Percentiles rank a stretch among this genome's conserved stretches.
phyloP scores from a whole-genome alignment of 2,888 invertebrate genomes.

The Gortyna flavago region DNA sequence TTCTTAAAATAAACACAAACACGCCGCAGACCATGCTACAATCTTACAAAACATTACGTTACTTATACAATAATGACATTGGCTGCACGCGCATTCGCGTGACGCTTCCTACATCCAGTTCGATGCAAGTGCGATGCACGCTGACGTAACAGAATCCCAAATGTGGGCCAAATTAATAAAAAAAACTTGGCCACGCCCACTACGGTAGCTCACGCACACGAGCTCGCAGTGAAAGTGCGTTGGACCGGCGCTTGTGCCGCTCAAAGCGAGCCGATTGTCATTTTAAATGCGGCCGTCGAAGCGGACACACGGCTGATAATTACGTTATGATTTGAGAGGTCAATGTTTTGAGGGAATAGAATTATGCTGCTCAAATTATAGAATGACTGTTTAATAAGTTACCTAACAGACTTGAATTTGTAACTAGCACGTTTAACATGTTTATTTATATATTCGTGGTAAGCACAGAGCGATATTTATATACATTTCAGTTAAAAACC shows the following conservation, averaged over 20 bases:
- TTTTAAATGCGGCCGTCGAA: slow-evolving; percentile 70
- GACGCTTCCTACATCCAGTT: slow-evolving; percentile 76
- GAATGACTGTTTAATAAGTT: slow-evolving; percentile 44
- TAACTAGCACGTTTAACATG: background rate
- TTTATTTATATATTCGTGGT: slow-evolving; percentile 20
- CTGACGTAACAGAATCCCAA: slow-evolving; percentile 84
- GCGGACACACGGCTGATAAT: slow-evolving; percentile 66
- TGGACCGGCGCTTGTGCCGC: slow-evolving; percentile 64
- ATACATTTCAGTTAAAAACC: background rate
- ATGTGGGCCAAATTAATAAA: slow-evolving; percentile 88
- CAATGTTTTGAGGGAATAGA: slow-evolving; percentile 64
- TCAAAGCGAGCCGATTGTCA: slow-evolving; percentile 69
- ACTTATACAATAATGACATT: slow-evolving; percentile 75
- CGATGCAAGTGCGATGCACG: slow-evolving; percentile 73
- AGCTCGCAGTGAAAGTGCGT: slow-evolving; percentile 84
- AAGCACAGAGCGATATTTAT: background rate
- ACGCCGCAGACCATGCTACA: slow-evolving; percentile 20
- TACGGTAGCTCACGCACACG: slow-evolving; percentile 68
- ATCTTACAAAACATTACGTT: slow-evolving; percentile 54
- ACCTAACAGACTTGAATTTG: slow-evolving; percentile 38
- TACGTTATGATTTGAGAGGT: slow-evolving; percentile 63
- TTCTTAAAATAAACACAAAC: slow-evolving; percentile 40
- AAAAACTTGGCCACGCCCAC: slow-evolving; percentile 78
- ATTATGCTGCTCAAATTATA: slow-evolving; percentile 56
- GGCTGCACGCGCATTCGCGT: slow-evolving; percentile 71